Conservation (phyloP, 64 coral and sea anemone genomes). For the Anthopleura sola region DNA sequence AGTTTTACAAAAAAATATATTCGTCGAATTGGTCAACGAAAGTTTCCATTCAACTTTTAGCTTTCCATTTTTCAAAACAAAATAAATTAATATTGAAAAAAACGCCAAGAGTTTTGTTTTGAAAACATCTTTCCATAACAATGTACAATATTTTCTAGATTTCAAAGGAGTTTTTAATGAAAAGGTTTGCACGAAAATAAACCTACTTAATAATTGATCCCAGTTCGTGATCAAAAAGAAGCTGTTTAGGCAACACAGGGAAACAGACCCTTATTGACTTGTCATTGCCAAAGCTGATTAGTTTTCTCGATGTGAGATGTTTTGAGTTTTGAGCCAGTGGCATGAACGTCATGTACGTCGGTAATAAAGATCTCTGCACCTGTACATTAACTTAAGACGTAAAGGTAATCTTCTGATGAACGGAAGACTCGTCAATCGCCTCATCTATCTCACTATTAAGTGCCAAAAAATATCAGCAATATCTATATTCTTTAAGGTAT, state of each 20-base stretch:
- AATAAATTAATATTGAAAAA: slow-evolving; percentile 1
- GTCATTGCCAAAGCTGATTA: neutral
- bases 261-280: neutral
- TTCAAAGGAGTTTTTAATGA: slow-evolving; percentile 12
- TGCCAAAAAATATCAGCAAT: neutral
- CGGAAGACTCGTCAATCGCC: neutral
- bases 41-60: neutral
- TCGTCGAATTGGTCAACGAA: neutral
- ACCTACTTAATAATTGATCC: neutral
- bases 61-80: neutral
- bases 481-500: neutral
- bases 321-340: neutral
- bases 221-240: neutral
- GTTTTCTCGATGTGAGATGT: neutral
- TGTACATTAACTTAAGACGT: neutral
- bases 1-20: neutral
- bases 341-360: neutral
- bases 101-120: neutral
- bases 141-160: neutral
- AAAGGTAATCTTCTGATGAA: neutral
- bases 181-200: neutral
- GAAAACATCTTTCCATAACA: neutral
- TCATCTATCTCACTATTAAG: neutral
- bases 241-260: neutral
- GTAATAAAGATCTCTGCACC: neutral